Evolutionary conservation across 2,888 invertebrate species (phyloP), one percentile per base, ranked within the genome.

Genomic region (Ormyrus rosae): DNA sequence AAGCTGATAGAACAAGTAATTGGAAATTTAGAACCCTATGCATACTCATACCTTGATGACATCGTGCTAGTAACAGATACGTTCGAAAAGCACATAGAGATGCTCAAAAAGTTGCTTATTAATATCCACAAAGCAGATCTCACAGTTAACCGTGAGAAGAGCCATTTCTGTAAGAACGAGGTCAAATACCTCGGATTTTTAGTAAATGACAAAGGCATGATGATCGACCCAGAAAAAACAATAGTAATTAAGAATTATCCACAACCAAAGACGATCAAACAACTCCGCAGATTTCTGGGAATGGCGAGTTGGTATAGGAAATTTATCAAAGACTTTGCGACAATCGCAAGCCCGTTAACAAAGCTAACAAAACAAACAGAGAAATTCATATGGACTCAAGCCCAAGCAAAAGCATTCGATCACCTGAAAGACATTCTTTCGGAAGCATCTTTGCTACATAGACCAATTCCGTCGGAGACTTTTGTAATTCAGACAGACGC

Each of bases 11-110:
- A 74, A 1, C 6, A 58, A 50, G 11, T 74, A 1, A 74, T 74
- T 0, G 58, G 74, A 0, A 67, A 70, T 10, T 11, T 70, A n/a
- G 58, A 70, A 13, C 48, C 58, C 0, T 48, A 70, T 13, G 46
- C 48, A 0, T 58, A 58, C 45, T 6, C 10, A 0, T 70, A 70
- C 0, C 76, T 82, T 5, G 81, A 83, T 13, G 79, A 82, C 50
- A 80, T 82, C 9, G 76, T 81, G 0, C 1, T 68, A 6, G 68
- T n/a, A 0, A 68, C 68, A n/a, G 8, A 68, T 7, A 55, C 34
- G 4, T 53, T 68, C 5, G 68, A 68, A n/a, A 45, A 68, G 6
- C 68, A 68, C n/a, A 9, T 45, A 11, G 45, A 7, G 45, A 51
- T 55, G 2, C 45, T 68, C 7, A 10, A 11, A 10, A 55, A 55